These are phyloP conservation scores for Tetraodon nigroviridis DNA, from an alignment of 2,113 vertebrate species.

Conservation along the genomic window DNA sequence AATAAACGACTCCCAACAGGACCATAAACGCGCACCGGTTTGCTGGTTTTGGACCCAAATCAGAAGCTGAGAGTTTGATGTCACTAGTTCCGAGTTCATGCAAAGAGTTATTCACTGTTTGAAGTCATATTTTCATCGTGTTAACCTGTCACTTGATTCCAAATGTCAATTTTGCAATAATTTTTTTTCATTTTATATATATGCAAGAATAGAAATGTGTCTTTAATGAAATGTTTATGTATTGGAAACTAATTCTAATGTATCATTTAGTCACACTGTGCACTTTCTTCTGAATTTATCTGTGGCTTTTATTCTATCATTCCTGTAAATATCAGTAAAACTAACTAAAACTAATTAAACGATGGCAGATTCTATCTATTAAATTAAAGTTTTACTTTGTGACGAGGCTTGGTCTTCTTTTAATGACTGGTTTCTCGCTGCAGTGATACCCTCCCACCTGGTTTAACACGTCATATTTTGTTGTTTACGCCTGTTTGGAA, in stretches of 20 bases:
- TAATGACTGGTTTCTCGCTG: conserved; percentile 3
- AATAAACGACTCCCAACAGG: conserved; percentile 52
- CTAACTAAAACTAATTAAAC: conserved; percentile 52
- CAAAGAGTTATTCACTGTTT: background rate
- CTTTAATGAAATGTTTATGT: conserved; percentile 10
- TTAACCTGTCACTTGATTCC: conserved; percentile 34
- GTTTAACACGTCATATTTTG: too few relatives aligned
- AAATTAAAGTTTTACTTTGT: conserved; percentile 73
- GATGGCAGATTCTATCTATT: conserved; percentile 47
- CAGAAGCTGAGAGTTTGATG: conserved; percentile 4
- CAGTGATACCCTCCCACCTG: too few relatives aligned
- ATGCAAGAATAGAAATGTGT: conserved; percentile 27
- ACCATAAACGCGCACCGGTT: conserved; percentile 13
- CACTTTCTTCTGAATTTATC: conserved; percentile 46
- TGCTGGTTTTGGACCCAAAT: background rate
- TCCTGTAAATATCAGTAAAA: conserved; percentile 46
- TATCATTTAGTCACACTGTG: conserved; percentile 44
- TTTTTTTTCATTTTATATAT: conserved; percentile 60
- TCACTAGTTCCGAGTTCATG: background rate
- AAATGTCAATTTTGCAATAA: conserved; percentile 52
- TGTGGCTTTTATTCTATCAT: conserved; percentile 57
- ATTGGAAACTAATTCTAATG: conserved; percentile 37
- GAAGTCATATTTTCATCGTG: conserved; percentile 5
- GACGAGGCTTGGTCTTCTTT: conserved; percentile 3
- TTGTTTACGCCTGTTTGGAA: too few relatives aligned